phyloP scores from a whole-genome alignment of 2,113 vertebrate species.

The Sminthopsis crassicaudata region DNA sequence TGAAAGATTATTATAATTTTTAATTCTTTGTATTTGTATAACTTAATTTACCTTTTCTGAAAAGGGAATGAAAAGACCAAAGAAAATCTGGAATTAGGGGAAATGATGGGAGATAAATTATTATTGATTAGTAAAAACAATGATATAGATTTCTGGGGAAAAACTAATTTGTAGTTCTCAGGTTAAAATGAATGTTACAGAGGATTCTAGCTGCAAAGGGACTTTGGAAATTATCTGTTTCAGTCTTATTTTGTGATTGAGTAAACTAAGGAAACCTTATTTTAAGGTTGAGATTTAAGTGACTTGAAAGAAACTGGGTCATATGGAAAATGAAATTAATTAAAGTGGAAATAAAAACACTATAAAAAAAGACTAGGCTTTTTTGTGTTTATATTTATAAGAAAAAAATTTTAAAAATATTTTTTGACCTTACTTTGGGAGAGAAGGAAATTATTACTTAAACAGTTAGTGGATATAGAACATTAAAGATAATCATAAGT shows the following conservation, averaged over 20 bases:
- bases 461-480: not conserved
- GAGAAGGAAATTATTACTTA: not conserved
- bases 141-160: constrained; percentile 28
- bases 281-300: not conserved
- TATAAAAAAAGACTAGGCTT: not conserved
- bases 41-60: not conserved
- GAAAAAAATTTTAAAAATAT: not conserved
- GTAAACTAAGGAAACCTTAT: not conserved
- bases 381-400: not conserved
- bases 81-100: not conserved
- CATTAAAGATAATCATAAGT: not conserved
- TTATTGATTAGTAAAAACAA: constrained; percentile 13
- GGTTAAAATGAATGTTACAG: not conserved
- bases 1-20: not conserved
- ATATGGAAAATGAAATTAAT: not conserved
- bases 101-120: not conserved
- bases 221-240: not conserved
- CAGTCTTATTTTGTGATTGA: not conserved
- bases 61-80: not conserved
- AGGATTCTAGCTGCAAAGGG: too few relatives aligned
- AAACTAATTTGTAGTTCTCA: not conserved
- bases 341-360: not conserved
- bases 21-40: constrained; percentile 22
- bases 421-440: not conserved
- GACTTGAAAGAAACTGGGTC: constrained; percentile 9